A percentile compares a stretch with the other conserved stretches of the same genome.
Conservation (phyloP, 2,888 invertebrate species). For the Pterostichus niger region DNA sequence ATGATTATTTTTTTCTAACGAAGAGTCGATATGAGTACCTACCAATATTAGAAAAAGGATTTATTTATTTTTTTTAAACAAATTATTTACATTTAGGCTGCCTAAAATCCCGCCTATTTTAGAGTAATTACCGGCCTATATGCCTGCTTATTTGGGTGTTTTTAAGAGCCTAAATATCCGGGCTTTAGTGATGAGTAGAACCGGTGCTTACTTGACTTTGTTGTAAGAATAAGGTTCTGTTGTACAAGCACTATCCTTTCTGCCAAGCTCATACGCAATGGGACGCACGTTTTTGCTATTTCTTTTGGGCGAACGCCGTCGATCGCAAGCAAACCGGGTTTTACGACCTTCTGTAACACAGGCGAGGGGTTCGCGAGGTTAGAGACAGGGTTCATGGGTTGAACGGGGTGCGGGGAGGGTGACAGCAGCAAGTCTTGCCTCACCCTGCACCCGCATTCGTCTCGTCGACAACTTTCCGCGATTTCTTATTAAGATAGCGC, state of each 20-base stretch:
- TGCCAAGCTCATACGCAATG: slow-evolving; percentile 42
- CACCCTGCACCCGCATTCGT: slow-evolving; percentile 11
- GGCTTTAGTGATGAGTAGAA: no score
- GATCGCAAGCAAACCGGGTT: slow-evolving; percentile 36
- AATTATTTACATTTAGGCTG: no score
- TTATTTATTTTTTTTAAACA: no score
- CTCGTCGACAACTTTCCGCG: not conserved
- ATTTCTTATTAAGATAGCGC: slow-evolving; percentile 62
- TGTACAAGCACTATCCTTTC: slow-evolving; percentile 5
- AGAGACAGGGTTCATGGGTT: not conserved
- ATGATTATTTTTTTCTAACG: no score
- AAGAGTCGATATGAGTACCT: no score
- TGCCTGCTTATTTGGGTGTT: no score
- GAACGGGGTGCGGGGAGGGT: not conserved
- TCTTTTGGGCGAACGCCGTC: slow-evolving; percentile 34
- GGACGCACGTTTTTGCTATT: slow-evolving; percentile 53
- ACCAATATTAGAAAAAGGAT: no score
- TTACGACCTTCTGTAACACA: slow-evolving; percentile 20
- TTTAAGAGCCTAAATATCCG: no score
- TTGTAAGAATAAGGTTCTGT: no score
- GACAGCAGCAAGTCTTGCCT: not conserved
- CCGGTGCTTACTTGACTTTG: no score
- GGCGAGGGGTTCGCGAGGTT: not conserved
- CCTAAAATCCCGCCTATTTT: no score
- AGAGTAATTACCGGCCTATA: no score